phyloP scores from a whole-genome alignment of 2,888 invertebrate genomes.

The Mamestra brassicae region DNA sequence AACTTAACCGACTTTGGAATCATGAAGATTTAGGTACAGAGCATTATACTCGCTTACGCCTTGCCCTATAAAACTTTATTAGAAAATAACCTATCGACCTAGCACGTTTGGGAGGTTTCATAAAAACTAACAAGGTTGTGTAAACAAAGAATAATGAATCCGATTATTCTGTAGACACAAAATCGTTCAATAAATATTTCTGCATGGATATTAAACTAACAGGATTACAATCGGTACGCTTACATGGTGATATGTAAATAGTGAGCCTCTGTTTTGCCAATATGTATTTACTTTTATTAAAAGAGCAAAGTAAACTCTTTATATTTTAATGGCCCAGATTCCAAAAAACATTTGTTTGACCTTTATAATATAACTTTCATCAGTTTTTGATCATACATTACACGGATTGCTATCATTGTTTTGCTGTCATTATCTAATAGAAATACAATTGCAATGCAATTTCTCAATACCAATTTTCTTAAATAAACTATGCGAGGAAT shows the following conservation, averaged over 20 bases:
- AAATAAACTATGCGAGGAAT: conserved; percentile 36
- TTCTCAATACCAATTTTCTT: conserved; percentile 27
- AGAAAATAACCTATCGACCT: conserved; percentile 73
- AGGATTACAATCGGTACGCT: conserved; percentile 20
- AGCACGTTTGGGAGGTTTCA: conserved; percentile 46
- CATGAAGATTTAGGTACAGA: conserved; percentile 61
- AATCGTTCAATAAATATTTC: conserved; percentile 31
- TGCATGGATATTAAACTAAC: conserved; percentile 23
- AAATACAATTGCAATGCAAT: conserved; percentile 14
- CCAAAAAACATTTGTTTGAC: neutral
- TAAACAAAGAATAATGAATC: conserved; percentile 45
- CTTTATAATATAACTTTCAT: neutral
- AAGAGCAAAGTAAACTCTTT: conserved; percentile 26
- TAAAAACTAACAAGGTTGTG: conserved; percentile 54
- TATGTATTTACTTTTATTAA: conserved; percentile 9
- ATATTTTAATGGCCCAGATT: conserved; percentile 2
- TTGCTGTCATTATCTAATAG: conserved; percentile 7
- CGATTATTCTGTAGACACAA: conserved; percentile 29
- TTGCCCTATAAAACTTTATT: conserved; percentile 62
- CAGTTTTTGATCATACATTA: neutral
- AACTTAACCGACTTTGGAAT: conserved; percentile 41
- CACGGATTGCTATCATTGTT: neutral
- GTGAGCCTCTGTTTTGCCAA: conserved; percentile 12
- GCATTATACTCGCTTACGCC: conserved; percentile 56
- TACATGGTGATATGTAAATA: conserved; percentile 32